Percentiles rank a stretch among this genome's conserved stretches.
phyloP scores from a whole-genome alignment of 2,797 vertebrate species.

The Syngnathus acus region DNA sequence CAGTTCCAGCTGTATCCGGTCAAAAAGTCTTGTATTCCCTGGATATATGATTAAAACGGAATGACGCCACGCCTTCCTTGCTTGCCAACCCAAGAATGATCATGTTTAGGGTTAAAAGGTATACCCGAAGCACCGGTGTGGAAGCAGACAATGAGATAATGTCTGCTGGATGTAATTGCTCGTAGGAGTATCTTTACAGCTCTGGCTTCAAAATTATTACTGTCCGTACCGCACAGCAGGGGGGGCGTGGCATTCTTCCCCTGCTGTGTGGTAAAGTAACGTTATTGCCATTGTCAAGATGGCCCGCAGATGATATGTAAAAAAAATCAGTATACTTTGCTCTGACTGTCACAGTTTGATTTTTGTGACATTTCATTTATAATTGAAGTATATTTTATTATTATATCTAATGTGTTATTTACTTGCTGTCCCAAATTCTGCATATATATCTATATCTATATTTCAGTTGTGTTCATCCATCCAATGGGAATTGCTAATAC shows the following conservation, averaged over 20 bases:
- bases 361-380: not conserved
- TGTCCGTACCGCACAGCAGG: slow-evolving; percentile 36
- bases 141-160: slow-evolving; percentile 51
- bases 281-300: slow-evolving; percentile 26
- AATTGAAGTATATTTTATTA: not conserved
- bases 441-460: not conserved
- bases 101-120: slow-evolving; percentile 25
- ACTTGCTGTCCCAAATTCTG: not conserved
- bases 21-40: not conserved
- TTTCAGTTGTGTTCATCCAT: not conserved
- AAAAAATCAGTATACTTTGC: not conserved
- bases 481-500: not conserved
- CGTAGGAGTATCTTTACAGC: slow-evolving; percentile 37
- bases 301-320: slow-evolving; percentile 18
- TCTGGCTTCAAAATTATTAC: slow-evolving; percentile 45
- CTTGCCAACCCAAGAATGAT: slow-evolving; percentile 22
- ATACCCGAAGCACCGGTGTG: slow-evolving; percentile 12
- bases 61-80: not conserved
- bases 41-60: not conserved
- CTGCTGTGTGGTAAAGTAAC: slow-evolving; percentile 45
- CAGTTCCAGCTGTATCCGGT: not conserved
- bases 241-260: slow-evolving; percentile 42
- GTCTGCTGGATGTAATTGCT: slow-evolving; percentile 62
- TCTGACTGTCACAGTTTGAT: not conserved
- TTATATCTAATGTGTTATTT: not conserved